Evolutionary conservation across 2,888 invertebrate genomes (phyloP), one percentile per base, ranked within the genome.

Genomic region (Drosophila anomalata): DNA sequence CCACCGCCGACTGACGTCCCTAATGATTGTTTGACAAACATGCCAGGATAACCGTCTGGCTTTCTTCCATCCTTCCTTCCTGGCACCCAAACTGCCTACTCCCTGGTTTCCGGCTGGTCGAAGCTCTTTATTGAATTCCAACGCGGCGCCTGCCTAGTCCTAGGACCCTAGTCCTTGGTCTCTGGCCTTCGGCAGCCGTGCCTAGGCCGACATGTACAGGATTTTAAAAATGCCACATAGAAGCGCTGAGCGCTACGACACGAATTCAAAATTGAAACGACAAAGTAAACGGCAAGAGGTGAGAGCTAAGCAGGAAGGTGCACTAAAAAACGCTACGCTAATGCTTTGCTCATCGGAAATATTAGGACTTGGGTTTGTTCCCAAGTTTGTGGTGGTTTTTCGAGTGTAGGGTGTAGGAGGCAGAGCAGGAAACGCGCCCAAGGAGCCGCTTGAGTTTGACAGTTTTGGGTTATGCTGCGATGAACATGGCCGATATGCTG

Each of bases 1-100:
- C 46, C 60, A 69, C 56, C 59, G 55, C 29, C 52, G 62, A 60
- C 61, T 84, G 77, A 76, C 84, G 77, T 73, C 80, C 80, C 84
- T 81, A 81, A 81, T 86, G 86, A 86, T 81, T 86, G 81, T 83
- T 86, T 81, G 81, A 73, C 81, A 83, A 81, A 83, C 83, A 86
- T 74, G 76, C 59, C 59, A 53, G 61, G 61, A 61, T 56, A 63
- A 63, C 56, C 41, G 22, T 52, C 53, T 42, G 44, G 56, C 56
- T 53, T 50, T 44, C 54, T 47, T 56, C 26, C 24, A 57, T 33
- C 33, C 42, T 22, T 36, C 17, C 4, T 11, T 26, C 17, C 39
- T 8, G 33, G 9, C 41, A 58, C 46, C 62, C 47, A 14, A 57
- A 48, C 42, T 14, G 52, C 36, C 69, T 50, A 12, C 56, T 55